Percentiles rank a stretch among this genome's conserved stretches.
These are phyloP conservation scores for Eucera pruinosa DNA, from an alignment of 2,888 invertebrate genomes.

Conservation along the genomic window DNA sequence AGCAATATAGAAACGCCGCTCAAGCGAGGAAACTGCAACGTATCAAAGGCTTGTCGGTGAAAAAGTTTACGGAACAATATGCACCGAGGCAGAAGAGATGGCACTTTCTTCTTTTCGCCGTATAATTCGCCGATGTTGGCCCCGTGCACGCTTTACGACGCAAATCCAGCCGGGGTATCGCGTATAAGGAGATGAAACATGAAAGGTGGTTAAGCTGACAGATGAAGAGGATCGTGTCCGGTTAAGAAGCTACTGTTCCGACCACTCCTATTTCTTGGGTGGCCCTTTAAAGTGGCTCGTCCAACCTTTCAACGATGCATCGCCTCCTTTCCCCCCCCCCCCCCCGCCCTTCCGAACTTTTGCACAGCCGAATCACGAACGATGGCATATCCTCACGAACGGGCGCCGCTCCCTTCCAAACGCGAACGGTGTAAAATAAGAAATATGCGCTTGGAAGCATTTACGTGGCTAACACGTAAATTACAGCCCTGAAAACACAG, in stretches of 20 bases:
- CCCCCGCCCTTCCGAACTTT: neutral
- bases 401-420: neutral
- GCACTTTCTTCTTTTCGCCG: conserved; percentile 32
- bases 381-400: conserved; percentile 4
- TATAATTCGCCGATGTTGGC: conserved; percentile 50
- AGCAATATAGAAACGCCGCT: too few species aligned
- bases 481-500: conserved; percentile 9
- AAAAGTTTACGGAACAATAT: conserved; percentile 15
- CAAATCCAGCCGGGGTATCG: conserved; percentile 48
- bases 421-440: neutral
- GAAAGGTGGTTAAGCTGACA: conserved; percentile 79
- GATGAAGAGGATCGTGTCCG: conserved; percentile 76
- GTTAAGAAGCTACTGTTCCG: conserved; percentile 74
- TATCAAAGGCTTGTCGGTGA: neutral
- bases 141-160: conserved; percentile 46
- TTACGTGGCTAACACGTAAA: neutral
- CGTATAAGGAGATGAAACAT: conserved; percentile 77
- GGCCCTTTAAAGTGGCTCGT: conserved; percentile 67
- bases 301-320: conserved; percentile 60
- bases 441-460: neutral
- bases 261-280: conserved; percentile 75
- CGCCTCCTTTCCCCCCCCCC: neutral
- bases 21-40: neutral
- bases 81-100: conserved; percentile 45
- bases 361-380: conserved; percentile 38